Evolutionary conservation across 2,888 invertebrate genomes (phyloP).

Genomic region (Pyrrhia umbra): DNA sequence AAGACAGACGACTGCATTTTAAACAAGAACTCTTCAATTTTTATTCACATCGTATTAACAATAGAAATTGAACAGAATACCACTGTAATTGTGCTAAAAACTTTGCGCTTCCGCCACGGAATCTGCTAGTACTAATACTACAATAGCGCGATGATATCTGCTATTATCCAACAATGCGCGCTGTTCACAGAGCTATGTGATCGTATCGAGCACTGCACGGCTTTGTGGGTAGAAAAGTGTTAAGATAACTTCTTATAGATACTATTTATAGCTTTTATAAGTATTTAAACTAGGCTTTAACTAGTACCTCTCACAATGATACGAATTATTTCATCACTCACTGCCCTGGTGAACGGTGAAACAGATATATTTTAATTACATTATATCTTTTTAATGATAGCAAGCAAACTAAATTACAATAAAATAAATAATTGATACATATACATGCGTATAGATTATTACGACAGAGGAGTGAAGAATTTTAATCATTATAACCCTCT

Average conservation of each 20-base stretch:
- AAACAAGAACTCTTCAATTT: constrained; percentile 11
- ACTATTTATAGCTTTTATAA: not conserved
- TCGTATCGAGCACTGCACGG: constrained; percentile 20
- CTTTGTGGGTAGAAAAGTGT: constrained; percentile 9
- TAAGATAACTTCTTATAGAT: constrained; percentile 28
- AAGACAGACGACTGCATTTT: not conserved
- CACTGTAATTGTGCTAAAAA: constrained; percentile 55
- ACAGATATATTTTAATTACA: too few species aligned
- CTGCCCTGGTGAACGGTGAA: not conserved
- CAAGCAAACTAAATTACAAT: too few species aligned
- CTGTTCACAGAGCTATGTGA: constrained; percentile 37
- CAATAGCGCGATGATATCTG: constrained; percentile 58
- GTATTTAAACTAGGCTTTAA: not conserved
- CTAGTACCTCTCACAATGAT: too few species aligned
- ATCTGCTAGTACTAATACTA: constrained; percentile 42
- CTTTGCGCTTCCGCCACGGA: constrained; percentile 49
- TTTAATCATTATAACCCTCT: too few species aligned
- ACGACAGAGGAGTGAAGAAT: too few species aligned
- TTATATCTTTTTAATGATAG: too few species aligned
- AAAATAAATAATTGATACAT: too few species aligned
- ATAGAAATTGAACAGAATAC: constrained; percentile 45
- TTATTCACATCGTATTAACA: constrained; percentile 41
- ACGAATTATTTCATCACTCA: not conserved
- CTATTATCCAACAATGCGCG: constrained; percentile 50
- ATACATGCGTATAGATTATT: too few species aligned